Percentiles rank a stretch among this genome's conserved stretches.
phyloP scores from a whole-genome alignment of 1,140 invertebrate genomes.

The Zaprionus ornatus region DNA sequence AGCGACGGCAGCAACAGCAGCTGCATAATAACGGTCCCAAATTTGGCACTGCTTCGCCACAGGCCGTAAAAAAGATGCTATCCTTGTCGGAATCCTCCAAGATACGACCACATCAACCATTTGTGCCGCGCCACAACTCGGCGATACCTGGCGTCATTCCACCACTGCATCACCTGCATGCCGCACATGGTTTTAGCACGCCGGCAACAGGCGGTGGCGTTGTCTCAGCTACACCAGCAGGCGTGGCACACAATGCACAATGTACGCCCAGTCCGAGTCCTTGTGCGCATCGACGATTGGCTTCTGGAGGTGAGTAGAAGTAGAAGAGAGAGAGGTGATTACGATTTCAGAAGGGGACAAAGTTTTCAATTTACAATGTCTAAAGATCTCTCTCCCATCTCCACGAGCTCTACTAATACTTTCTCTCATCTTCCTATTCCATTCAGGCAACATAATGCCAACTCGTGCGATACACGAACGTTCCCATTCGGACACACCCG shows the following conservation, averaged over 20 bases:
- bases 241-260: slow-evolving; percentile 47
- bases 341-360: too few species aligned
- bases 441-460: slow-evolving; percentile 68
- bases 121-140: slow-evolving; percentile 59
- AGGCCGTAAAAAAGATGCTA: slow-evolving; percentile 96
- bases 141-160: slow-evolving; percentile 56
- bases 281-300: slow-evolving; percentile 88
- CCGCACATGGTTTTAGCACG: slow-evolving; percentile 59
- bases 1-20: slow-evolving; percentile 90
- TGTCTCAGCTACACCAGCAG: slow-evolving; percentile 17
- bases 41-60: slow-evolving; percentile 96
- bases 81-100: slow-evolving; percentile 94
- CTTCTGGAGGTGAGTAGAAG: slow-evolving; percentile 84
- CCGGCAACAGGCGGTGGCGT: slow-evolving; percentile 17
- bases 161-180: slow-evolving; percentile 73
- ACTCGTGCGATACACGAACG: slow-evolving; percentile 90
- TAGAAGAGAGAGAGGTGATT: not conserved
- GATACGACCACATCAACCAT: slow-evolving; percentile 92
- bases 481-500: slow-evolving; percentile 95
- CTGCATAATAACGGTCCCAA: slow-evolving; percentile 88
- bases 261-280: slow-evolving; percentile 84
- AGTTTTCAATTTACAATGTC: too few species aligned
- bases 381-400: not conserved
- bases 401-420: not conserved
- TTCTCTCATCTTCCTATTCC: not conserved